Conservation (phyloP, 2,888 invertebrate species). For the Aplocera efformata region DNA sequence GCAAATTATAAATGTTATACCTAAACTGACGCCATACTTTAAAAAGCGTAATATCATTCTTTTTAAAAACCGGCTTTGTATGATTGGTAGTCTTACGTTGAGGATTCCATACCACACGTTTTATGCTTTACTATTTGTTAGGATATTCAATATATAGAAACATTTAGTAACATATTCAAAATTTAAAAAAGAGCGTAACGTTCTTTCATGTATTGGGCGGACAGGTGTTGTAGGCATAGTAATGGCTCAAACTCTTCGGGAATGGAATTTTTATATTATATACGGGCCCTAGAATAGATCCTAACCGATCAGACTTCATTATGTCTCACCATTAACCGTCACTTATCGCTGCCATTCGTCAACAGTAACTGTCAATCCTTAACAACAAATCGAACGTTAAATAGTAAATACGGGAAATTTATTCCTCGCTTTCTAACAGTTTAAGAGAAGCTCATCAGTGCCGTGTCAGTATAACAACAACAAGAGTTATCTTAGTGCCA, state of each 20-base stretch:
- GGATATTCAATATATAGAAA: no score
- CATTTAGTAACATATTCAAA: no score
- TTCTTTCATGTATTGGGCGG: no score
- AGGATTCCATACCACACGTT: no score
- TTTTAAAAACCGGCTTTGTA: no score
- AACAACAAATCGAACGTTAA: constrained; percentile 6
- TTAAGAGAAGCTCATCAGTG: constrained; percentile 19
- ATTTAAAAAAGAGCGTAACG: no score
- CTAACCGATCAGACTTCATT: background rate
- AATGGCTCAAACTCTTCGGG: no score
- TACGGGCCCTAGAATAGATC: background rate
- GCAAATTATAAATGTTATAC: constrained; percentile 10
- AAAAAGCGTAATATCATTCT: no score
- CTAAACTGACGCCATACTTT: background rate
- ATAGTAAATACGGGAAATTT: constrained; percentile 7
- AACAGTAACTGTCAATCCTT: constrained; percentile 4
- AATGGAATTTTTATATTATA: no score
- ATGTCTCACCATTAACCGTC: background rate
- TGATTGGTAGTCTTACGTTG: no score
- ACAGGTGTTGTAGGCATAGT: no score
- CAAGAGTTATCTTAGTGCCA: constrained; percentile 20
- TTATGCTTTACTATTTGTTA: no score
- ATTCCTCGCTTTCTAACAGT: constrained; percentile 15
- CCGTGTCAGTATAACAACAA: constrained; percentile 18
- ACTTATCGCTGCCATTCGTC: constrained; percentile 1